Evolutionary conservation across 2,797 vertebrate genomes (phyloP), one percentile per base, ranked within the genome.

Genomic region (Acanthopagrus latus): DNA sequence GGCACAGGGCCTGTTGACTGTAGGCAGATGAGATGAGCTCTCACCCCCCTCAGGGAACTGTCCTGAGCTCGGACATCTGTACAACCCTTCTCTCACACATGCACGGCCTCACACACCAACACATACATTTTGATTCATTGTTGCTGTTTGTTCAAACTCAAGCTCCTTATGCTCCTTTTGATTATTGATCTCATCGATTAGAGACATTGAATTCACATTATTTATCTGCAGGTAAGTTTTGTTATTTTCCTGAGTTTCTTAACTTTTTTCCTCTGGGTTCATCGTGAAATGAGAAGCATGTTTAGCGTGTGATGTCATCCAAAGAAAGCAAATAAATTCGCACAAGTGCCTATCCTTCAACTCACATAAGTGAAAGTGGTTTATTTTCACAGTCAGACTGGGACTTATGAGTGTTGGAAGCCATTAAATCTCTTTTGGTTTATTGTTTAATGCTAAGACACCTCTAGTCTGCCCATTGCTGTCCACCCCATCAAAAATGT

Each of bases 21-120:
- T 88, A 88, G 91, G 91, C 86, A 93, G 90, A 92, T 92, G 91
- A 93, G 91, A 89, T 92, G 88, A 89, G 74, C 79, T n/a, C 77
- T 64, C 21, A 63, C 59, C 78, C 65, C 80, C 76, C 38, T 4
- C 38, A 81, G 90, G 85, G 76, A 80, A 65, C 75, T 71, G 81
- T 86, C 81, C 78, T 81, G 83, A 87, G 81, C 82, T 72, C 84
- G 89, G 83, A 89, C 91, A 91, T 92, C 84, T 91, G 81, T 77
- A 86, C 11, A 2, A 74, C 69, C 50, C 72, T 77, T 82, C 77
- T 78, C 64, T 81, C 64, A 21, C 76, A 74, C 46, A 47, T 29
- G 25, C 63, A 74, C 65, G 66, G 62, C 50, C 66, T 55, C 59
- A 75, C 27, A 71, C 46, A 76, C 74, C 65, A 38, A 55, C 51